These are phyloP conservation scores for Cremastinae sp. DNA, from an alignment of 2,888 invertebrate species.

Conservation along the genomic window DNA sequence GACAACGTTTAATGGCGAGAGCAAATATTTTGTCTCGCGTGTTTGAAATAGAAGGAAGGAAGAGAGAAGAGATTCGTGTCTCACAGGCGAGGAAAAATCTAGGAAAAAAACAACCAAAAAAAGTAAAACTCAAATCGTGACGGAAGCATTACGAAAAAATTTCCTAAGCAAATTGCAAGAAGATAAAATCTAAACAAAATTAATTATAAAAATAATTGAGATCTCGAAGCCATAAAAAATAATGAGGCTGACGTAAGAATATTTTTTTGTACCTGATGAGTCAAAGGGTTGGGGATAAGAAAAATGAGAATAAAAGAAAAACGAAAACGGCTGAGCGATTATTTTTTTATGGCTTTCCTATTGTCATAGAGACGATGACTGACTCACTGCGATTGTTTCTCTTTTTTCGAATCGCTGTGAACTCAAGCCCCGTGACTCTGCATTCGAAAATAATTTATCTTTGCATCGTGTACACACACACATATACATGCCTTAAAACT, in stretches of 20 bases:
- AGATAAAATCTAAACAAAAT: not conserved
- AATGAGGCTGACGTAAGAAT: too few species aligned
- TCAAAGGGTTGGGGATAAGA: slow-evolving; percentile 11
- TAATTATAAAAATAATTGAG: too few species aligned
- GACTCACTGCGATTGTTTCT: slow-evolving; percentile 25
- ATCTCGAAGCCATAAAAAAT: too few species aligned
- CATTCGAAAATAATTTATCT: not conserved
- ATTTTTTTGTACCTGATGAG: not conserved
- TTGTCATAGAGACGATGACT: slow-evolving; percentile 28
- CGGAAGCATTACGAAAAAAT: too few species aligned
- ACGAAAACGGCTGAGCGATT: slow-evolving; percentile 13
- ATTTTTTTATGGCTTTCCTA: slow-evolving; percentile 19
- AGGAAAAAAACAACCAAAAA: too few species aligned
- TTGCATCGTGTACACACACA: not conserved
- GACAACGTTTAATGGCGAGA: not conserved
- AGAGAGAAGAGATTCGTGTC: too few species aligned
- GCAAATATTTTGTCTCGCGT: not conserved
- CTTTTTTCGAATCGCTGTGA: slow-evolving; percentile 17
- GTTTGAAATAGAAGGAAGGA: too few species aligned
- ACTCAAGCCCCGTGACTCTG: slow-evolving; percentile 26
- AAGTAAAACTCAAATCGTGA: too few species aligned
- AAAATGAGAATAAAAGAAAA: slow-evolving; percentile 17
- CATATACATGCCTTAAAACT: slow-evolving; percentile 1
- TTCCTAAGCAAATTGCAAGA: too few species aligned
- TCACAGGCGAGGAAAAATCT: too few species aligned